Evolutionary conservation across 2,113 vertebrate species (phyloP).

Genomic region (Tyto alba): DNA sequence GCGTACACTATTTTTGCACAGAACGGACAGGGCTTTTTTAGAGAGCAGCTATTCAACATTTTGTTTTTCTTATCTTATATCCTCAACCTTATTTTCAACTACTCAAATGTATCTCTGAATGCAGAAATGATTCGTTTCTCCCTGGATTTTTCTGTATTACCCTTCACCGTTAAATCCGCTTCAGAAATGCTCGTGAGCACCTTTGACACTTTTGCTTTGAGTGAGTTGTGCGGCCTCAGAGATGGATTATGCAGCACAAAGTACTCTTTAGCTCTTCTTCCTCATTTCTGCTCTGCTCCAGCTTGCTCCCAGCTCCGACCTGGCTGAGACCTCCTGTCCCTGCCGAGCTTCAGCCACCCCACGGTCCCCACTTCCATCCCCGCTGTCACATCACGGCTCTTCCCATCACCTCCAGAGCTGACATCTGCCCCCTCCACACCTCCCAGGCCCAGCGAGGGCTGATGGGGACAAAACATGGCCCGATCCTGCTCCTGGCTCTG

Average conservation of each 20-base stretch:
- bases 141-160: not conserved
- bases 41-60: not conserved
- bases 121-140: conserved; percentile 22
- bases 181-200: not conserved
- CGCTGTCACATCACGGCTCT: not conserved
- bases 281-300: not conserved
- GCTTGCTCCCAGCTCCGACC: not conserved
- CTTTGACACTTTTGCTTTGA: not conserved
- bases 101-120: not conserved
- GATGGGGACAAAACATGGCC: not conserved
- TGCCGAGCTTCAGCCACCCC: not conserved
- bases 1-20: not conserved
- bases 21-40: not conserved
- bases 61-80: conserved; percentile 1
- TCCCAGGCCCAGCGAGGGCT: not conserved
- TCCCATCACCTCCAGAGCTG: not conserved
- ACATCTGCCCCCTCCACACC: too few relatives aligned
- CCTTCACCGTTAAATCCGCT: not conserved
- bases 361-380: not conserved
- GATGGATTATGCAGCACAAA: not conserved
- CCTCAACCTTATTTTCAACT: not conserved
- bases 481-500: not conserved
- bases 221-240: not conserved
- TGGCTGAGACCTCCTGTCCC: not conserved
- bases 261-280: not conserved